Percentiles rank a stretch among this genome's conserved stretches.
These are phyloP conservation scores for Parambassis ranga DNA, from an alignment of 2,797 vertebrate species.

Conservation along the genomic window DNA sequence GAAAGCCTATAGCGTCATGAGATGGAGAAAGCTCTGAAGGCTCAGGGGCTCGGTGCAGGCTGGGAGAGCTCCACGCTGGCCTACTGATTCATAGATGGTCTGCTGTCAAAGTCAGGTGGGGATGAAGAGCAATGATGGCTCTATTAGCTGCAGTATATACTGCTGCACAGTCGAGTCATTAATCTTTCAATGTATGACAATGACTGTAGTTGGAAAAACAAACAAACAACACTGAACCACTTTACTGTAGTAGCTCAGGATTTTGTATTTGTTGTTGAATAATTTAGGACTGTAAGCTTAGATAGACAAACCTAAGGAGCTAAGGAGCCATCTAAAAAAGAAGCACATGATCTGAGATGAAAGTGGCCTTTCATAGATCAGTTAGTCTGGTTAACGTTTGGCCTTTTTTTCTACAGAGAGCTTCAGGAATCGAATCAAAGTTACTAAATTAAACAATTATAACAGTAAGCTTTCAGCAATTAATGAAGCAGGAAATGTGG, in stretches of 20 bases:
- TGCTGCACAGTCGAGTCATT: not conserved
- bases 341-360: no score
- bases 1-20: conserved; percentile 13
- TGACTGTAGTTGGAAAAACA: not conserved
- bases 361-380: no score
- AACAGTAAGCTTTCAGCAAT: no score
- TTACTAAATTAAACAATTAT: no score
- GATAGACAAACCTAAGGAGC: no score
- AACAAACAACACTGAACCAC: not conserved
- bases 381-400: no score
- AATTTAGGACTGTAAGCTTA: no score
- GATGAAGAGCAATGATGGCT: conserved; percentile 1
- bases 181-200: not conserved
- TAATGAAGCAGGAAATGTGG: no score
- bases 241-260: not conserved
- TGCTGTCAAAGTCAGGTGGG: conserved; percentile 7
- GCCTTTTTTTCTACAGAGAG: no score
- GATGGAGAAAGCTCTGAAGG: not conserved
- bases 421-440: no score
- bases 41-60: conserved; percentile 5
- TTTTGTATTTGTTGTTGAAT: not conserved
- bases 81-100: not conserved
- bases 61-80: conserved; percentile 10
- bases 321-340: no score
- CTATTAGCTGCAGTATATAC: conserved; percentile 10